Conservation (phyloP, 37 sponge, comb jelly and placozoan genomes). For the Halichondria panicea region DNA sequence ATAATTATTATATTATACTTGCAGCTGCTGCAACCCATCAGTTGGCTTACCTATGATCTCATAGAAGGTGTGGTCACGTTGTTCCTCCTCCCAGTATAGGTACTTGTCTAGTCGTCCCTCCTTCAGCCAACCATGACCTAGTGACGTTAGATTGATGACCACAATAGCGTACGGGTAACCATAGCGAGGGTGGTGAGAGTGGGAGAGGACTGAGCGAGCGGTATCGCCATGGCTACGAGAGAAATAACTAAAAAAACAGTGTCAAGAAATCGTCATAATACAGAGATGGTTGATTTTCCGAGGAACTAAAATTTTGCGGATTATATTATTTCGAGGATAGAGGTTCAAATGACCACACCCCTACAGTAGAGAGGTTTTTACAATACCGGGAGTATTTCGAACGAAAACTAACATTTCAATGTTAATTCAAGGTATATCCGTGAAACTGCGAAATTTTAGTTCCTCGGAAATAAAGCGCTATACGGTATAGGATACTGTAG, state of each 20-base stretch:
- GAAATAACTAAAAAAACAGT: neutral
- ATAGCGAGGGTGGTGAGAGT: constrained; percentile 69
- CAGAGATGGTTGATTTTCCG: too few relatives aligned
- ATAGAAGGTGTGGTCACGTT: constrained; percentile 24
- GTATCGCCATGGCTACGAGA: neutral
- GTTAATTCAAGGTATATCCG: too few relatives aligned
- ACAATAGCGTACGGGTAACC: constrained; percentile 86
- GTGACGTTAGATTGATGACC: constrained; percentile 75
- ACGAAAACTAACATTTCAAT: too few relatives aligned
- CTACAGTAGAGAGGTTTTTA: too few relatives aligned
- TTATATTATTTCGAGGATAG: too few relatives aligned
- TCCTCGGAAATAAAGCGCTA: neutral
- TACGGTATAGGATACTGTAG: constrained; percentile 29
- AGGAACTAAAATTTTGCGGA: too few relatives aligned
- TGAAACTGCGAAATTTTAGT: neutral
- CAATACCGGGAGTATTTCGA: too few relatives aligned
- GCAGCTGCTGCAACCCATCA: too few relatives aligned
- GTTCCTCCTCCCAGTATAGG: constrained; percentile 28
- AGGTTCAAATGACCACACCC: too few relatives aligned
- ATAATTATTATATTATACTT: too few relatives aligned
- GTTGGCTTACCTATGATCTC: constrained; percentile 67
- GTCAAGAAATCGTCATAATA: too few relatives aligned
- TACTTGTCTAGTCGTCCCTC: constrained; percentile 34
- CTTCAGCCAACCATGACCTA: constrained; percentile 32
- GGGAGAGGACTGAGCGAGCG: constrained; percentile 48